Base-by-base conservation (phyloP, 2,888 invertebrate species). In the Caenorhabditis sulstoni region DNA sequence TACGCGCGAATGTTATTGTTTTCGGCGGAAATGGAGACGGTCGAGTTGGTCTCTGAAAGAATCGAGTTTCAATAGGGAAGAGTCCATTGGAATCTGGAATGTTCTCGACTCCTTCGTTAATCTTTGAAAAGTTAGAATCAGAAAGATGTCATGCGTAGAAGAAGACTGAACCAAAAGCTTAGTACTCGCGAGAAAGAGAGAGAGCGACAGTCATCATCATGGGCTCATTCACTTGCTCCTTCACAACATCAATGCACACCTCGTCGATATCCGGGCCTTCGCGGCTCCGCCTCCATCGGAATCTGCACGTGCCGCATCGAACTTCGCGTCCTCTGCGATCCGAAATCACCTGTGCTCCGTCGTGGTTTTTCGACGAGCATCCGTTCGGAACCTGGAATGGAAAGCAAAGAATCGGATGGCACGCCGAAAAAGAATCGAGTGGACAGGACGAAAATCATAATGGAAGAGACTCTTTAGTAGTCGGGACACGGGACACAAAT, bases 221-320 rank as follows among this genome's bases (percentile, higher is more conserved):
- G 8, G 16, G 37, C 29, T 53, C 65, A 53, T 53, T 20, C 53
- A 53, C 65, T 16, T 22, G 44, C 18, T 22, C 22, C 29, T 52
- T 29, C 29, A 29, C 29, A 29, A 29, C 29, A 29, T 29, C 52
- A 64, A 49, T 62, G n/a, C 68, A 59, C 64, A 83, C 81, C 83
- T 81, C 82, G 76, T 75, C 85, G 67, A 14, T 53, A 73, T 47
- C 85, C 85, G 18, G 81, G 81, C 52, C 85, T 61, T 41, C 85
- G 45, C 37, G 85, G 85, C 55, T 85, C 85, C 9, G 78, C 68
- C 49, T 85, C 85, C 83, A 85, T 85, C 23, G 83, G 73, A 44
- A 85, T 84, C 58, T 81, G 78, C 14, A 84, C 79, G 59, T 85
- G 85, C 29, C 79, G 47, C 68, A 80, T 71, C 18, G 80, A 80